Percentiles rank a stretch among this genome's conserved stretches.
phyloP scores from a whole-genome alignment of 2,113 vertebrate species.

The Camelus bactrianus region DNA sequence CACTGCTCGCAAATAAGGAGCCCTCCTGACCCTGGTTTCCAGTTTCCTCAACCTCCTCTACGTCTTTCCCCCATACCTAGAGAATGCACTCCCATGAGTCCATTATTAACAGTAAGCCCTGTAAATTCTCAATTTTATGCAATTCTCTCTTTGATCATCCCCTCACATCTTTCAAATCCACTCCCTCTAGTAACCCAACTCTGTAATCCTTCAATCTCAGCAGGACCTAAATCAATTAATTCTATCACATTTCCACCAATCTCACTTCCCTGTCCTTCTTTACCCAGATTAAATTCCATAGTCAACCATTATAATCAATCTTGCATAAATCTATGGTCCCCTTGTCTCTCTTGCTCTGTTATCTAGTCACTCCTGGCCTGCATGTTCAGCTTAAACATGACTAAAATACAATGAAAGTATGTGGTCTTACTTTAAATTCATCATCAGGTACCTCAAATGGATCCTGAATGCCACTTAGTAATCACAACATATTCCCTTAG shows the following conservation, averaged over 20 bases:
- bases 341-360: neutral
- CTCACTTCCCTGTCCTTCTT: neutral
- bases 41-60: neutral
- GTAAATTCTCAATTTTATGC: neutral
- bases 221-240: constrained; percentile 4
- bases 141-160: neutral
- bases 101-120: neutral
- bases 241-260: neutral
- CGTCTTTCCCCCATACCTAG: neutral
- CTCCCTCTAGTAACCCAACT: neutral
- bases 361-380: neutral
- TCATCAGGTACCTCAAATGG: neutral
- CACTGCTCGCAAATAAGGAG: neutral
- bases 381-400: neutral
- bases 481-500: neutral
- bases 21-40: neutral
- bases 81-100: constrained; percentile 8
- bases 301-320: neutral
- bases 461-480: neutral
- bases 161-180: neutral
- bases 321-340: neutral
- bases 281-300: neutral
- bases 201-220: neutral
- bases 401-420: neutral
- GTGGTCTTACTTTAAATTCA: neutral